Evolutionary conservation across 2,888 invertebrate genomes (phyloP), one percentile per base, ranked within the genome.

Genomic region (Spisula subtruncata): DNA sequence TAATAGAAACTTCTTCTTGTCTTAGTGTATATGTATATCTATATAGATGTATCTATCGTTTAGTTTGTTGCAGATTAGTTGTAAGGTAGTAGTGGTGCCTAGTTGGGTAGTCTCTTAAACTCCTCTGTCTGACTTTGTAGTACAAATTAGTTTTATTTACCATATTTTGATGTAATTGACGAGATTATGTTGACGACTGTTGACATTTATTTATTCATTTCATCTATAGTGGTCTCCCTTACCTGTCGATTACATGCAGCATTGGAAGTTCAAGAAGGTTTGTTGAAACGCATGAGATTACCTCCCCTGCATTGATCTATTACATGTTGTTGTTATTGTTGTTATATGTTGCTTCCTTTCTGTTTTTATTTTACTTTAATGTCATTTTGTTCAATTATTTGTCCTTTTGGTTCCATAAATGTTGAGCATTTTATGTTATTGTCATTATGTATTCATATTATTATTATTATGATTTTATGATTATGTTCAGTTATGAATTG

Each of bases 241-340:
- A 93, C 94, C 95, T 91, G 93, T 95, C 93, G 95, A 95, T 94
- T 95, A 95, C 94, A 96, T 95, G 96, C 96, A 96, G 95, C 96
- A 96, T 88, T 96, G 96, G 96, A 96, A 96, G 90, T 95, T 96
- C 86, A 94, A 94, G 29, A 94, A 96, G 96, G 96, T 96, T 94
- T 92, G 95, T 93, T 84, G 41, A 56, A n/a, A n/a, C 66, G 88
- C 85, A 90, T 91, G 91, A 75, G 35, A 75, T 91, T 88, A 56
- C 86, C 88, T 81, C 87, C 88, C 85, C 81, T 79, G 51, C 56
- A 46, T 29, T 75, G 48, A 32, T 16, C 35, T 29, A 2, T 0
- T 66, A 16, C 6, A 25, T 85, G 32, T 46, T 85, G 85, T 75
- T 75, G 46, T 66, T 85, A 75, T 75, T 75, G 46, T 66, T 75